These are phyloP conservation scores for Micrasema longulum DNA, from an alignment of 1,140 invertebrate species.

Conservation along the genomic window DNA sequence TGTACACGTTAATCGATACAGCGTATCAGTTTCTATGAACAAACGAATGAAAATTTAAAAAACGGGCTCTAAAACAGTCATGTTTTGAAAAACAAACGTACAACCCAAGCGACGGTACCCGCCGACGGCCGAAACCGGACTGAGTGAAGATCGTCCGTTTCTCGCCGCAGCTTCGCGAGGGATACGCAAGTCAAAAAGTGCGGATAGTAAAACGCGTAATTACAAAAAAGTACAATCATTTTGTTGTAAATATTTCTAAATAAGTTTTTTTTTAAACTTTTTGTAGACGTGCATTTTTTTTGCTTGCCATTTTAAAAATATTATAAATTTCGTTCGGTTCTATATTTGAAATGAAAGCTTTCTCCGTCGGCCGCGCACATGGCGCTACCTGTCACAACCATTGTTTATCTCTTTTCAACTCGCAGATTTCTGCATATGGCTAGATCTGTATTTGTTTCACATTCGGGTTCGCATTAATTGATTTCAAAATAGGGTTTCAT, in stretches of 20 bases:
- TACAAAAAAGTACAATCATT: not conserved
- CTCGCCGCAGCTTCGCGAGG: slow-evolving; percentile 26
- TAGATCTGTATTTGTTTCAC: slow-evolving; percentile 15
- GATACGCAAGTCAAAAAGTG: not conserved
- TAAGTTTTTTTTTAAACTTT: not conserved
- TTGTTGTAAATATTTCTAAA: not conserved
- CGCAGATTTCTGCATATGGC: slow-evolving; percentile 6
- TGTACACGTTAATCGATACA: slow-evolving; percentile 10
- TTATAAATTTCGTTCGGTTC: slow-evolving; percentile 25
- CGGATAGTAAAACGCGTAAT: not conserved
- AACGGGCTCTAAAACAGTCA: slow-evolving; percentile 19
- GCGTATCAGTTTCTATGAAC: not conserved
- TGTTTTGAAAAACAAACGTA: slow-evolving; percentile 27
- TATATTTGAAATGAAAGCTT: slow-evolving; percentile 45
- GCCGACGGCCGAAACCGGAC: slow-evolving; percentile 41
- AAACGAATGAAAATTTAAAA: slow-evolving; percentile 30
- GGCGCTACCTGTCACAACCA: slow-evolving; percentile 40
- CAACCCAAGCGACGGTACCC: not conserved
- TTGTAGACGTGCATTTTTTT: not conserved
- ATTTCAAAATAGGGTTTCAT: slow-evolving; percentile 34
- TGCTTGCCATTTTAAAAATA: not conserved
- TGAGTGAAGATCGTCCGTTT: slow-evolving; percentile 36
- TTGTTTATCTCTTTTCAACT: slow-evolving; percentile 22
- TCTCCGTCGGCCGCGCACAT: slow-evolving; percentile 19
- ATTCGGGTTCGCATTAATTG: slow-evolving; percentile 40